Conservation (phyloP, 2,888 invertebrate species). For the Drosophila demipolita region DNA sequence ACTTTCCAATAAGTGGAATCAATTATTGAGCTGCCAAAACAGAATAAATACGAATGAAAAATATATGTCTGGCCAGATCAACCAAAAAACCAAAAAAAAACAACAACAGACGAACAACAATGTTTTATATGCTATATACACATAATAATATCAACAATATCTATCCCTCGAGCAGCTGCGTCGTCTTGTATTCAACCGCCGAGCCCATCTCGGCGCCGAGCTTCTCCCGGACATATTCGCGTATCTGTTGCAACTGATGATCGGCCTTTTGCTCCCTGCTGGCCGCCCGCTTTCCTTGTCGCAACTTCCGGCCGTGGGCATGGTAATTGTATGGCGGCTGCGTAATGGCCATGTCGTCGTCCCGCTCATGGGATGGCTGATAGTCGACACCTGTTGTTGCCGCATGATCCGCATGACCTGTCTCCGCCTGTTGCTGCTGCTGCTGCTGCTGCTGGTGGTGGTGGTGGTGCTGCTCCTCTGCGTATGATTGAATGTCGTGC, state of each 20-base stretch:
- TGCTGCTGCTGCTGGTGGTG: slow-evolving; percentile 46
- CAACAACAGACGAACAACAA: slow-evolving; percentile 30
- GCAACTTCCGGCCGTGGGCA: slow-evolving; percentile 72
- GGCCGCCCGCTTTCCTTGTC: slow-evolving; percentile 52
- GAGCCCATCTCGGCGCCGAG: slow-evolving; percentile 79
- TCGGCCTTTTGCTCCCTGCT: slow-evolving; percentile 51
- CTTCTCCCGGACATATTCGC: slow-evolving; percentile 76
- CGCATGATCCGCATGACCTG: slow-evolving; percentile 31
- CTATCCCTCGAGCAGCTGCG: slow-evolving; percentile 72
- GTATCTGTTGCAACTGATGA: slow-evolving; percentile 67
- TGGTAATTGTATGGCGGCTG: slow-evolving; percentile 84
- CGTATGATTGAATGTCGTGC: slow-evolving; percentile 75
- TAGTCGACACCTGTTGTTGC: slow-evolving; percentile 30
- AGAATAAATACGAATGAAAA: slow-evolving; percentile 69
- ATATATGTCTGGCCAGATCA: slow-evolving; percentile 23
- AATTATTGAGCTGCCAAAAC: slow-evolving; percentile 1
- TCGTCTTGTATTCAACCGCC: slow-evolving; percentile 77
- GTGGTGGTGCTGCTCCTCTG: slow-evolving; percentile 60
- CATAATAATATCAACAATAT: slow-evolving; percentile 46
- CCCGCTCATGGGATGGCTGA: slow-evolving; percentile 27
- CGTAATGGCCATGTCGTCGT: slow-evolving; percentile 65
- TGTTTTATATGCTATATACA: slow-evolving; percentile 28
- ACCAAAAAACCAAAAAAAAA: not conserved
- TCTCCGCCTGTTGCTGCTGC: slow-evolving; percentile 44
- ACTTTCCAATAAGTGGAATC: not conserved